A percentile compares a stretch with the other conserved stretches of the same genome.
Evolutionary conservation across 2,113 vertebrate genomes (phyloP).

Genomic region (Corythaixoides concolor): DNA sequence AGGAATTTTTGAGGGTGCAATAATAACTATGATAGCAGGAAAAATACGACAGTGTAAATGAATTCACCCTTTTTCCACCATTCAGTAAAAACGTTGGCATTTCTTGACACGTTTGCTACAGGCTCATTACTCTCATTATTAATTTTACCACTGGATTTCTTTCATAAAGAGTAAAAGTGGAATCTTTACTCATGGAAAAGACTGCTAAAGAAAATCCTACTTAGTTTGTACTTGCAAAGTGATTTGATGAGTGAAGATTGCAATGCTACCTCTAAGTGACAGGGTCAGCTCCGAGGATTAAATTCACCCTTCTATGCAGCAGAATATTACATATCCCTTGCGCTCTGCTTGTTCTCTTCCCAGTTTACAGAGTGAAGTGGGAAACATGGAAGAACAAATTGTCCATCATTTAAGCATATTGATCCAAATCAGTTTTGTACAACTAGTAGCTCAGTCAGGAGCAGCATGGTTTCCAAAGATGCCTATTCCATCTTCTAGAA

Average conservation of each 20-base stretch:
- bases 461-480: neutral
- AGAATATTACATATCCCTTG: neutral
- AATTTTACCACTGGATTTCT: neutral
- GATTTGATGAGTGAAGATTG: neutral
- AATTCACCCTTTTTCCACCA: neutral
- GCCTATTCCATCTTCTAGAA: neutral
- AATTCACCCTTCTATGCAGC: neutral
- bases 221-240: neutral
- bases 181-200: neutral
- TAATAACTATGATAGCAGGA: neutral
- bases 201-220: neutral
- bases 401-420: slow-evolving; percentile 21
- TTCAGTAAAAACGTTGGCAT: neutral
- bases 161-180: neutral
- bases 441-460: slow-evolving; percentile 7
- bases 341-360: neutral
- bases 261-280: neutral
- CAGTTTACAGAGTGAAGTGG: neutral
- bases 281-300: neutral
- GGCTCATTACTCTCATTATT: neutral
- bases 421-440: slow-evolving; percentile 22
- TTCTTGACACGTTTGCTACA: neutral
- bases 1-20: neutral
- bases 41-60: neutral
- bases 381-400: neutral